Evolutionary conservation across 2,797 vertebrate genomes (phyloP).

Genomic region (Leontopithecus rosalia): DNA sequence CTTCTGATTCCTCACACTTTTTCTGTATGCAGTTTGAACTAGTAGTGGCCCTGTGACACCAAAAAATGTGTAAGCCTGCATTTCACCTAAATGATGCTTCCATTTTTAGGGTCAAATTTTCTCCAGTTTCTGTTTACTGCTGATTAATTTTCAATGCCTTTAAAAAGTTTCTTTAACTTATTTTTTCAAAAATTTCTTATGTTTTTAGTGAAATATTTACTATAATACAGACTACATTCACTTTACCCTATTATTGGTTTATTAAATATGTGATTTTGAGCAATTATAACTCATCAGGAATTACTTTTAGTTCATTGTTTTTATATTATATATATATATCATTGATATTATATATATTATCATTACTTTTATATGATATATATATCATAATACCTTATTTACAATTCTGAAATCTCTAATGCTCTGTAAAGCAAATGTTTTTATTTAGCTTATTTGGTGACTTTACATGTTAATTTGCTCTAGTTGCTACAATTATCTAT

Average conservation of each 20-base stretch:
- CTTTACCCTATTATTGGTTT: not conserved
- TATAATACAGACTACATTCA: not conserved
- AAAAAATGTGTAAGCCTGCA: not conserved
- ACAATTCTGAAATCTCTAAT: not conserved
- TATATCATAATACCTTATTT: not conserved
- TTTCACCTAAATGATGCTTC: not conserved
- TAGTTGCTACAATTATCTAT: not conserved
- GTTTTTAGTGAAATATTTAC: not conserved
- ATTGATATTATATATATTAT: too few relatives aligned
- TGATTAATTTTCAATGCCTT: not conserved
- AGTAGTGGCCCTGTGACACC: not conserved
- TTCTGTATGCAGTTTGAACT: not conserved
- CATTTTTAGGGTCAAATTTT: not conserved
- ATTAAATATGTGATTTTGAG: not conserved
- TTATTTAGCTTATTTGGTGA: not conserved
- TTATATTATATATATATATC: too few relatives aligned
- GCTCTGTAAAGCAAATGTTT: not conserved
- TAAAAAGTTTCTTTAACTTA: not conserved
- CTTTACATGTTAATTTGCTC: not conserved
- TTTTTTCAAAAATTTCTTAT: not conserved
- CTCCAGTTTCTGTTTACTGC: not conserved
- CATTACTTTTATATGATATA: not conserved
- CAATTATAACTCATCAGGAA: not conserved
- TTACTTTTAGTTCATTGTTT: not conserved
- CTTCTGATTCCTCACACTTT: not conserved